Conservation (phyloP, 2,113 vertebrate species). For the Uria lomvia region DNA sequence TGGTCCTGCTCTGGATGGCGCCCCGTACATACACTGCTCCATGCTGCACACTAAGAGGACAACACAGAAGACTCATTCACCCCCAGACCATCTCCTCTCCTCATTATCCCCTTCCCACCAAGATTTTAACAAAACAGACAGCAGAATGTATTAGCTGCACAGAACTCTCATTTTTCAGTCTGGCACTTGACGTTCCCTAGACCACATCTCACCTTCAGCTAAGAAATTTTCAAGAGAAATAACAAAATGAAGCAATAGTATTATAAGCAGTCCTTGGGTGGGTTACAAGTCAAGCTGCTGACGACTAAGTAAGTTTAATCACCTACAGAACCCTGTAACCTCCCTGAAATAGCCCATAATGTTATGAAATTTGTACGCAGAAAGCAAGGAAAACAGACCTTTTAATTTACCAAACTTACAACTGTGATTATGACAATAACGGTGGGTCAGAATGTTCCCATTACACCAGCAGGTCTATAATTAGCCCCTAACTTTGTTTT, state of each 20-base stretch:
- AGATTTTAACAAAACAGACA: neutral
- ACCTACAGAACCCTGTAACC: neutral
- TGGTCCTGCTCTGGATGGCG: neutral
- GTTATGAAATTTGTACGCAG: neutral
- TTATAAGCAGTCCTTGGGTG: neutral
- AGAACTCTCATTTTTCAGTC: neutral
- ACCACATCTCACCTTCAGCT: neutral
- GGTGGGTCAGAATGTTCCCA: conserved; percentile 19
- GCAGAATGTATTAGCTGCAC: neutral
- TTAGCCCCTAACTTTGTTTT: conserved; percentile 6
- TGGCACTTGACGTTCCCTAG: neutral
- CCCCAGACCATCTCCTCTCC: neutral
- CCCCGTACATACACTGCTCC: neutral
- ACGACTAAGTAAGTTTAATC: conserved; percentile 14
- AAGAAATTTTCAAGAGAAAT: neutral
- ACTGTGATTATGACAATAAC: conserved; percentile 12
- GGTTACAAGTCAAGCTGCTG: neutral
- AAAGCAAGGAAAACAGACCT: conserved; percentile 29
- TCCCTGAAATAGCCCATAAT: neutral
- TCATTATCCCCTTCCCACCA: neutral
- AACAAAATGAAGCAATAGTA: conserved; percentile 10
- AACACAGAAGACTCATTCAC: neutral
- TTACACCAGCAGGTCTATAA: conserved; percentile 12
- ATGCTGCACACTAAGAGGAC: accelerated
- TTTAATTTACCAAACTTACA: conserved; percentile 10